Evolutionary conservation across 1,140 invertebrate species (phyloP).

Genomic region (Drusus annulatus): DNA sequence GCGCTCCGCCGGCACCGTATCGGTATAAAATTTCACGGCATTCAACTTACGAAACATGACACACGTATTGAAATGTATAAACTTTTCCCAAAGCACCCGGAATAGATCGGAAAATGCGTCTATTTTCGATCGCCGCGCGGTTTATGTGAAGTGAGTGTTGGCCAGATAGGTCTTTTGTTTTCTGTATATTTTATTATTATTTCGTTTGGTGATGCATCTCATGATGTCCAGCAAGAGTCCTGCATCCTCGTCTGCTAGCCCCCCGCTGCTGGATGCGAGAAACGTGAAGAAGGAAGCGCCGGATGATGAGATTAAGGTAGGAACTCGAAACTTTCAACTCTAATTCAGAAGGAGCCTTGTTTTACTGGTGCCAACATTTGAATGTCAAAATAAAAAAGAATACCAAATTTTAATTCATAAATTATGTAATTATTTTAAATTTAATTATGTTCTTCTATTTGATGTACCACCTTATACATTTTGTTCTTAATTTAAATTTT

Average conservation of each 20-base stretch:
- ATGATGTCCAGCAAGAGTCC: slow-evolving; percentile 65
- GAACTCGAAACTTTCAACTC: background rate
- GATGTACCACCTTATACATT: no score
- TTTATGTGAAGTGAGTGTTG: slow-evolving; percentile 31
- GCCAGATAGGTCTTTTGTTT: slow-evolving; percentile 2
- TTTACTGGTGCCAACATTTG: no score
- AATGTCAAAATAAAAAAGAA: no score
- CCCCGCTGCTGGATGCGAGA: slow-evolving; percentile 61
- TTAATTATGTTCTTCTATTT: no score
- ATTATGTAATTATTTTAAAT: no score
- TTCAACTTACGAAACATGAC: slow-evolving; percentile 38
- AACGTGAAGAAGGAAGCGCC: slow-evolving; percentile 69
- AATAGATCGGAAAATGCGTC: slow-evolving; percentile 27
- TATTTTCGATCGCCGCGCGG: slow-evolving; percentile 24
- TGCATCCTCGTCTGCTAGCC: slow-evolving; percentile 60
- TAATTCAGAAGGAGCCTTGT: no score
- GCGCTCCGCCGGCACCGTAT: background rate
- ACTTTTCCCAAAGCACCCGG: slow-evolving; percentile 32
- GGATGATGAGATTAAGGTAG: slow-evolving; percentile 72
- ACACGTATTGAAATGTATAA: slow-evolving; percentile 39
- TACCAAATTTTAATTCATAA: no score
- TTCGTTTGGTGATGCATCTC: slow-evolving; percentile 11
- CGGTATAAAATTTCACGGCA: slow-evolving; percentile 10
- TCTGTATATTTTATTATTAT: slow-evolving; percentile 15
- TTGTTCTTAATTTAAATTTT: no score